phyloP scores from a whole-genome alignment of 2,797 vertebrate genomes.

The Staurois parvus region DNA sequence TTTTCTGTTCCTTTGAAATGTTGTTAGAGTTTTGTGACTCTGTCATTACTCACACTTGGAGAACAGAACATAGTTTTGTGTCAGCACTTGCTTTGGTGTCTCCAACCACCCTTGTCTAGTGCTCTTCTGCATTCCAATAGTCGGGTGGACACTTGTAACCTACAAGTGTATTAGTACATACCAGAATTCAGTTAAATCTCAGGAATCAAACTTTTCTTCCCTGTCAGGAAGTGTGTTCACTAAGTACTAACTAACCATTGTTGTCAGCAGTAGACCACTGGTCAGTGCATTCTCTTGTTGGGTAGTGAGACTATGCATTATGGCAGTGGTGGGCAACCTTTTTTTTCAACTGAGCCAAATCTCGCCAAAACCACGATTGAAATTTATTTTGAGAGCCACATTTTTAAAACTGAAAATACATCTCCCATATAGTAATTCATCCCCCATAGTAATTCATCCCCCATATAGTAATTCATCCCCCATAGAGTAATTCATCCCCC shows the following conservation, averaged over 20 bases:
- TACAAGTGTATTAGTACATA: not conserved
- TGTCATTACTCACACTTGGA: constrained; percentile 36
- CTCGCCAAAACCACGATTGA: too few relatives aligned
- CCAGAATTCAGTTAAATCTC: not conserved
- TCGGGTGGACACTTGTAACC: not conserved
- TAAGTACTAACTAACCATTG: not conserved
- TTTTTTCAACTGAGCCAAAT: too few relatives aligned
- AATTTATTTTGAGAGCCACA: too few relatives aligned
- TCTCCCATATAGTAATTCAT: too few relatives aligned
- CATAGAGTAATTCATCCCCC: too few relatives aligned
- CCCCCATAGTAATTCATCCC: too few relatives aligned
- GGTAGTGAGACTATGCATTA: too few relatives aligned
- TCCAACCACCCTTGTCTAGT: not conserved
- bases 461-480: too few relatives aligned
- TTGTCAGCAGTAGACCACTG: not conserved
- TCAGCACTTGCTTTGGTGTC: not conserved
- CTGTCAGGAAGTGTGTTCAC: too few relatives aligned
- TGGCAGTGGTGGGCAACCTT: too few relatives aligned
- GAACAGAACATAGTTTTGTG: constrained; percentile 17
- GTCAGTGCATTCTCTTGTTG: not conserved
- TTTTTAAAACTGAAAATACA: too few relatives aligned
- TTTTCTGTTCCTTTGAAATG: constrained; percentile 23
- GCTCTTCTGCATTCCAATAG: not conserved
- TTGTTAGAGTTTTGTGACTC: constrained; percentile 28
- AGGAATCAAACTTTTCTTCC: not conserved